These are phyloP conservation scores for Metopia argyrocephala DNA, from an alignment of 2,888 invertebrate species.

Conservation along the genomic window DNA sequence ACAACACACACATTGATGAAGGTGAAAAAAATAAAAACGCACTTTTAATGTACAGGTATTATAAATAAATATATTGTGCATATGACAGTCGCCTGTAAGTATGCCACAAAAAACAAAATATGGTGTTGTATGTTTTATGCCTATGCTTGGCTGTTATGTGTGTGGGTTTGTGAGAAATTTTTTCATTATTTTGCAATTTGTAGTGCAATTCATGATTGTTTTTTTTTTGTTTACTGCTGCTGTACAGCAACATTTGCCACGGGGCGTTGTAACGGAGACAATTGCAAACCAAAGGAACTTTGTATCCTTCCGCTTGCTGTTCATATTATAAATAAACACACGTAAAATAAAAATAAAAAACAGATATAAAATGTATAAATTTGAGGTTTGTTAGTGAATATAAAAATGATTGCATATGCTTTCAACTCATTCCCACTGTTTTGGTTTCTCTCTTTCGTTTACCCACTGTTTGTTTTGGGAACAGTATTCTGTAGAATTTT, in stretches of 20 bases:
- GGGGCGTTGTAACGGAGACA: conserved; percentile 55
- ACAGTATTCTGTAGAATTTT: conserved; percentile 18
- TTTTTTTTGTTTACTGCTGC: conserved; percentile 18
- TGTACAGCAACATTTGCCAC: conserved; percentile 4
- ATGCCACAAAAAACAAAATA: conserved; percentile 64
- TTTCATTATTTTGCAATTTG: conserved; percentile 61
- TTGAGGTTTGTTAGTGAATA: conserved; percentile 44
- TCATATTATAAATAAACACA: conserved; percentile 28
- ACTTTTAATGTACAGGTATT: conserved; percentile 49
- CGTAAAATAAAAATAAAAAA: neutral
- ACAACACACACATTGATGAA: neutral
- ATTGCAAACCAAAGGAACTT: conserved; percentile 64
- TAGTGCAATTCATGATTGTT: conserved; percentile 52
- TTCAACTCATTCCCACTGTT: neutral
- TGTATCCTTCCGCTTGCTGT: conserved; percentile 60
- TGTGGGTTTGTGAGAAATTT: conserved; percentile 22
- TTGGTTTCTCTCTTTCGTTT: neutral
- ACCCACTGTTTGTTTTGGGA: no score
- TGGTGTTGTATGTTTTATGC: conserved; percentile 49
- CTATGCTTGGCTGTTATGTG: neutral
- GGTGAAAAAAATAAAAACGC: neutral
- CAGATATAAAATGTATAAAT: conserved; percentile 10
- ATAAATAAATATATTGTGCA: conserved; percentile 54
- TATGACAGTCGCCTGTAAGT: conserved; percentile 56
- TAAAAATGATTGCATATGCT: conserved; percentile 2